These are phyloP conservation scores for Ichneumon xanthorius DNA, from an alignment of 2,888 invertebrate genomes.

Conservation along the genomic window DNA sequence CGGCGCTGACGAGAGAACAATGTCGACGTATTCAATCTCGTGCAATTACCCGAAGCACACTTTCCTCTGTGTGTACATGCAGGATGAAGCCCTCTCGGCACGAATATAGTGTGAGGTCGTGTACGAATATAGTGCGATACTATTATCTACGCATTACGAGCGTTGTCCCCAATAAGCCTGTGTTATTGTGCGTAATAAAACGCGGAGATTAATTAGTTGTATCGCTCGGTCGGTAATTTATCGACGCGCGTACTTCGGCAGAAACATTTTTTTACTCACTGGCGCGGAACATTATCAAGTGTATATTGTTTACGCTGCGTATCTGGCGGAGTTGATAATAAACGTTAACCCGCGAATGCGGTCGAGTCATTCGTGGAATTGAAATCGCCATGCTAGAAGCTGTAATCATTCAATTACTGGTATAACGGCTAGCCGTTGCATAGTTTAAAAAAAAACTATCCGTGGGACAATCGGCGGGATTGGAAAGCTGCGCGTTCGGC, in stretches of 20 bases:
- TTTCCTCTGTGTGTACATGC: background rate
- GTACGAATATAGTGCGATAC: slow-evolving; percentile 42
- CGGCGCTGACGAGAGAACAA: slow-evolving; percentile 5
- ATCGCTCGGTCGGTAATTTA: slow-evolving; percentile 34
- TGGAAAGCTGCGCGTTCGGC: slow-evolving; percentile 20
- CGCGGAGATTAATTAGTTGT: slow-evolving; percentile 54
- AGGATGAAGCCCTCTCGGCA: slow-evolving; percentile 14
- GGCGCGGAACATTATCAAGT: background rate
- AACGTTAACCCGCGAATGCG: background rate
- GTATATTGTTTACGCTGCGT: background rate
- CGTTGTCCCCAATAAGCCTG: slow-evolving; percentile 57
- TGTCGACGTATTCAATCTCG: background rate
- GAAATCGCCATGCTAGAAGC: background rate
- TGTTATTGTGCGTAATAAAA: slow-evolving; percentile 50
- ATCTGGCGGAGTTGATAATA: background rate
- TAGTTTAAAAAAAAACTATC: background rate
- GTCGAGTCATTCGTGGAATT: slow-evolving; percentile 25
- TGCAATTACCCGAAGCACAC: background rate
- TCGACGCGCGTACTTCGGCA: slow-evolving; percentile 25
- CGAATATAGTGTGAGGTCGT: background rate
- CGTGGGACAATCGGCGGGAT: slow-evolving; percentile 26
- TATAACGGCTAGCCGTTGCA: background rate
- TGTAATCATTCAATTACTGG: slow-evolving; percentile 12
- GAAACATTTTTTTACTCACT: background rate
- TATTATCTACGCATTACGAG: slow-evolving; percentile 63